These are phyloP conservation scores for Dicaeum eximium DNA, from an alignment of 2,113 vertebrate genomes.

Conservation along the genomic window DNA sequence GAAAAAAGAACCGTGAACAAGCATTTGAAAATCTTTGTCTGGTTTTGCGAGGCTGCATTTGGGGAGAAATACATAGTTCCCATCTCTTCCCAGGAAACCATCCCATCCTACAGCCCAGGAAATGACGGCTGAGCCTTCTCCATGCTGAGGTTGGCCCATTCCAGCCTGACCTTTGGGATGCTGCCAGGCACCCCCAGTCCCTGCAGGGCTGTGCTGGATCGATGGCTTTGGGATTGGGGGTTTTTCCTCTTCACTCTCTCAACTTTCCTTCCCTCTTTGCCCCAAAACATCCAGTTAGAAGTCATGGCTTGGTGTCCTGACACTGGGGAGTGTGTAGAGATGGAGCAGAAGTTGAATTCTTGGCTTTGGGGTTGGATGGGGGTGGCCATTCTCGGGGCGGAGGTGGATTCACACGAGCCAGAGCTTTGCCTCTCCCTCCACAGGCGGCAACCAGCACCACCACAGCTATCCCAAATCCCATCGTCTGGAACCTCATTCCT, in stretches of 20 bases:
- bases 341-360: neutral
- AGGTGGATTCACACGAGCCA: neutral
- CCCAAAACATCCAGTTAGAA: neutral
- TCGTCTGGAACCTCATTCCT: neutral
- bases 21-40: neutral
- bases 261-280: neutral
- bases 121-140: neutral
- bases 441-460: neutral
- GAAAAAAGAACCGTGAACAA: neutral
- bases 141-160: neutral
- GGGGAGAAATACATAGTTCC: neutral
- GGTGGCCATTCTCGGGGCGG: accelerated
- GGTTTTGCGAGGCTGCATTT: neutral
- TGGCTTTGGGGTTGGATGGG: neutral
- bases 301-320: accelerated
- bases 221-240: accelerated
- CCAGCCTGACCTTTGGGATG: accelerated
- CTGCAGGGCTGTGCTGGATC: neutral
- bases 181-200: neutral
- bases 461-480: neutral
- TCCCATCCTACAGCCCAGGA: neutral
- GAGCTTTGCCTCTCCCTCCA: neutral
- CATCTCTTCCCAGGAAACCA: neutral
- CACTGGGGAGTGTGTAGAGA: accelerated
- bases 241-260: neutral